phyloP scores from a whole-genome alignment of 2,888 invertebrate genomes.

The Tillus elongatus region DNA sequence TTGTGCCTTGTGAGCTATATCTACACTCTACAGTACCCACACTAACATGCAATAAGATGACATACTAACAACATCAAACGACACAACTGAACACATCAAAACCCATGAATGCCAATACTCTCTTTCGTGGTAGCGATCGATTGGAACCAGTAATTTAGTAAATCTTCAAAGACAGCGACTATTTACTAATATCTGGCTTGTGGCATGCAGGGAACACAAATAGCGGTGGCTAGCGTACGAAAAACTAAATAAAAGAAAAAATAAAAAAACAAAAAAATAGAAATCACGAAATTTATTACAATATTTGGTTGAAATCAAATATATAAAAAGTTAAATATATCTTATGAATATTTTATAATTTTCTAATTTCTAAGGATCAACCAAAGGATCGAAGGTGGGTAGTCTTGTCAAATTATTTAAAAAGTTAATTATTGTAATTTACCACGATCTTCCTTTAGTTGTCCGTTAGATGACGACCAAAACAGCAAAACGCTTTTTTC shows the following conservation, averaged over 20 bases:
- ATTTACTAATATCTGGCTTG: background rate
- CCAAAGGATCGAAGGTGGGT: conserved; percentile 29
- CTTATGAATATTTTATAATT: conserved; percentile 37
- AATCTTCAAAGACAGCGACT: no score
- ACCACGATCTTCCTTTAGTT: conserved; percentile 25
- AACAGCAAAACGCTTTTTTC: conserved; percentile 28
- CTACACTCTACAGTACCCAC: conserved; percentile 39
- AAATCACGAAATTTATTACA: conserved; percentile 45
- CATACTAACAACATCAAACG: conserved; percentile 33
- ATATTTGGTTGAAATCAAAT: conserved; percentile 46
- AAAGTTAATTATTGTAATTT: conserved; percentile 24
- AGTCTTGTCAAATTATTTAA: conserved; percentile 32
- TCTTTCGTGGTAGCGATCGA: no score
- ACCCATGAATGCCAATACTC: background rate
- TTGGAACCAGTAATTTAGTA: conserved; percentile 1
- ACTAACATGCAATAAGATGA: conserved; percentile 34
- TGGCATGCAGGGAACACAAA: background rate
- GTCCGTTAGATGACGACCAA: conserved; percentile 30
- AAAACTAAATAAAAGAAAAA: conserved; percentile 19
- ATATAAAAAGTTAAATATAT: conserved; percentile 38
- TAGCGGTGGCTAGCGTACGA: no score
- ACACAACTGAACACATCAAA: conserved; percentile 24
- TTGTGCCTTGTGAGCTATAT: conserved; percentile 39
- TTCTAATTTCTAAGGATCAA: conserved; percentile 30
- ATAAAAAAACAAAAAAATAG: conserved; percentile 37